Base-by-base conservation (phyloP, 2,888 invertebrate genomes). In the Alsophila aescularia region DNA sequence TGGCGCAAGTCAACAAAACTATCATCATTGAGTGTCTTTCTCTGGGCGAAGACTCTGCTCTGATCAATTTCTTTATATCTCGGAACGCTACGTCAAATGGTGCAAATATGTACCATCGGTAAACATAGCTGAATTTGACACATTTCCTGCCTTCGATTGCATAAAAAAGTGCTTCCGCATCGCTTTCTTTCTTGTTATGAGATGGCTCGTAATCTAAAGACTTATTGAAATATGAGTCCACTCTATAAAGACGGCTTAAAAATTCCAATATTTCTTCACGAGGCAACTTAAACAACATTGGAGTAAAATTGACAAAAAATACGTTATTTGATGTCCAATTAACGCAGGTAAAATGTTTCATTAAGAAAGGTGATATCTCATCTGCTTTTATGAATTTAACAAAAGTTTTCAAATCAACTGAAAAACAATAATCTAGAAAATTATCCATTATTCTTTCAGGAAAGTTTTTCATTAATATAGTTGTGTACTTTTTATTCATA, bases 61-160 rank as follows among this genome's bases (percentile, higher is more conserved):
- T 41, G n/a, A 58, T 71, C 67, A 43, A 81, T 40, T 74, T 31
- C 40, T 65, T 74, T 24, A 81, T 51, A 43, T 81, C 79, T 7
- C 52, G 40, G 64, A 84, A 80, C 5, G 86, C 85, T 1, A 58
- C 58, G 39, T 73, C 64, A 64, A 85, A 86, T 13, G 75, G 70
- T 7, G 79, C 79, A 65, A 75, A 80, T 40, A 61, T 61, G 57
- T 84, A 86, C 84, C 84, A 86, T 2, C 62, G 35, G 45, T 80
- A 58, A 0, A 49, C 2, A n/a, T 37, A 5, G 5, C 12, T 40
- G 15, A 36, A 36, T n/a, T n/a, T n/a, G 2, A 4, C 13, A 47
- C 16, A 16, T 8, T 12, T 8, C 34, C 4, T 13, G 15, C n/a
- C 72, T 37, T 67, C 59, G 32, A 67, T 60, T 37, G 53, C 52